Percentiles rank a stretch among this genome's conserved stretches.
These are phyloP conservation scores for Himalopsyche japonica DNA, from an alignment of 2,888 invertebrate genomes.

Conservation along the genomic window DNA sequence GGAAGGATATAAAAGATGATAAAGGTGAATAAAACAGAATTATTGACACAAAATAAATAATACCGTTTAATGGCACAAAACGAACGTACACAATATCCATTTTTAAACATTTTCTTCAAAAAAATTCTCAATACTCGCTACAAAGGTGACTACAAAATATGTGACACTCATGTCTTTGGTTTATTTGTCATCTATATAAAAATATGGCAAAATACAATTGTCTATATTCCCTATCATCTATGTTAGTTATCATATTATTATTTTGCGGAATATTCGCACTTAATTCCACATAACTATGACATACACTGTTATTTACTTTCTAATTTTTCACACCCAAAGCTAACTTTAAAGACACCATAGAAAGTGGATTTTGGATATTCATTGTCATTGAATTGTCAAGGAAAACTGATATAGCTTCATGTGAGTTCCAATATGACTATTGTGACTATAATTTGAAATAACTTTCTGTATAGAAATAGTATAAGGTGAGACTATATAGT, in stretches of 20 bases:
- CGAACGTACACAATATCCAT: conserved; percentile 38
- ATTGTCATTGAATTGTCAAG: too few species aligned
- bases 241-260: conserved; percentile 17
- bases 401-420: too few species aligned
- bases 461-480: too few species aligned
- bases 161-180: conserved; percentile 37
- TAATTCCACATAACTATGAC: conserved; percentile 1
- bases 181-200: conserved; percentile 39
- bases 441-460: too few species aligned
- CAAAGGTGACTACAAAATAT: conserved; percentile 40
- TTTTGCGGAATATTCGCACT: conserved; percentile 12
- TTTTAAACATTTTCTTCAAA: conserved; percentile 4
- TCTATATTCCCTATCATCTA: conserved; percentile 36
- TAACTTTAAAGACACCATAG: neutral
- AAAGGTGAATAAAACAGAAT: conserved; percentile 3
- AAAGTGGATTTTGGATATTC: neutral
- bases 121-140: conserved; percentile 15
- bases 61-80: conserved; percentile 36
- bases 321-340: neutral
- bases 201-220: conserved; percentile 41
- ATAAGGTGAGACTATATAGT: too few species aligned
- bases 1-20: neutral
- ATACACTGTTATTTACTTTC: conserved; percentile 4
- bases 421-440: too few species aligned
- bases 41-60: conserved; percentile 38